Percentiles rank a stretch among this genome's conserved stretches.
Evolutionary conservation across 53 echinoderm and acorn worm genomes (phyloP).

Genomic region (Astropecten irregularis): DNA sequence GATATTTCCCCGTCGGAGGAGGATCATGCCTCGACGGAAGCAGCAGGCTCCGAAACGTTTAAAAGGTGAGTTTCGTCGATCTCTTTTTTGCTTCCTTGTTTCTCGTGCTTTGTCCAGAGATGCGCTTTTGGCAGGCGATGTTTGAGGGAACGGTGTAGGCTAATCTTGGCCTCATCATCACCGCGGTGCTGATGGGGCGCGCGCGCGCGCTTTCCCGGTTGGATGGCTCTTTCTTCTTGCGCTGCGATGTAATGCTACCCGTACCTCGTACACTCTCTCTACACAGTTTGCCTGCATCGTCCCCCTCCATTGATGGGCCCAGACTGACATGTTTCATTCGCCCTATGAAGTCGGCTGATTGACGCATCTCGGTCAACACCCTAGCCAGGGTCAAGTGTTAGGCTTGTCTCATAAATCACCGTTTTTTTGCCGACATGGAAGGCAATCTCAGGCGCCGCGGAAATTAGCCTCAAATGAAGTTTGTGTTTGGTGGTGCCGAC

Average conservation of each 20-base stretch:
- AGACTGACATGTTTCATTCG: slow-evolving; percentile 95
- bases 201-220: too few relatives aligned
- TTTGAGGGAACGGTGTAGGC: too few relatives aligned
- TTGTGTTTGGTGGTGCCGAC: slow-evolving; percentile 57
- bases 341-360: slow-evolving; percentile 75
- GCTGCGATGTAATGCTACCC: too few relatives aligned
- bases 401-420: slow-evolving; percentile 75
- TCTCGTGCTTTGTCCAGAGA: too few relatives aligned
- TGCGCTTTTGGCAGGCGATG: too few relatives aligned
- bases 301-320: too few relatives aligned
- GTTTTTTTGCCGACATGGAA: slow-evolving; percentile 35
- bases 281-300: too few relatives aligned
- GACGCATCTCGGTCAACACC: slow-evolving; percentile 98
- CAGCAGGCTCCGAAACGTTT: slow-evolving; percentile 87
- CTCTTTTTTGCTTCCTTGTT: too few relatives aligned
- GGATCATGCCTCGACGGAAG: slow-evolving; percentile 83
- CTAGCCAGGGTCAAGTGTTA: slow-evolving; percentile 90
- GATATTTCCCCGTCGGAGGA: slow-evolving; percentile 17
- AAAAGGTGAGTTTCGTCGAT: slow-evolving; percentile 85
- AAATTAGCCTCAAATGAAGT: slow-evolving; percentile 67
- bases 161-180: too few relatives aligned
- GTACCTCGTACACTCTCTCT: background rate
- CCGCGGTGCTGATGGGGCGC: slow-evolving; percentile 44
- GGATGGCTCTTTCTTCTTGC: slow-evolving; percentile 63
- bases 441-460: slow-evolving; percentile 54